Percentiles rank a stretch among this genome's conserved stretches.
These are phyloP conservation scores for Theretra japonica DNA, from an alignment of 2,888 invertebrate species.

Conservation along the genomic window DNA sequence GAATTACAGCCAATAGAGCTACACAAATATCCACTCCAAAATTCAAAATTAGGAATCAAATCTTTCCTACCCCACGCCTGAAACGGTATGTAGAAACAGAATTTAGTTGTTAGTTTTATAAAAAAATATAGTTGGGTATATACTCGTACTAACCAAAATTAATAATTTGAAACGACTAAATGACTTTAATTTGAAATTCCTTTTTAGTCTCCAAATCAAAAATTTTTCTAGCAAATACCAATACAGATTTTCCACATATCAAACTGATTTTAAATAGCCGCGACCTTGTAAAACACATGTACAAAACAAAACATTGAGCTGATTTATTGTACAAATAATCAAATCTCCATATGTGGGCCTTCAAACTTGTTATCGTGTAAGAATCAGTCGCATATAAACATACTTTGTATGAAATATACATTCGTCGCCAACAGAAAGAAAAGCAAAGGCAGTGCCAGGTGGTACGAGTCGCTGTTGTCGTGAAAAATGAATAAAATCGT, in stretches of 20 bases:
- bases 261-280: background rate
- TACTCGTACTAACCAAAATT: too few relatives aligned
- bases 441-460: conserved; percentile 75
- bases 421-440: conserved; percentile 62
- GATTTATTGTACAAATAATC: background rate
- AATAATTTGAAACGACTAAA: too few relatives aligned
- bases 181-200: too few relatives aligned
- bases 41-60: too few relatives aligned
- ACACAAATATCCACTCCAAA: too few relatives aligned
- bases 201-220: too few relatives aligned
- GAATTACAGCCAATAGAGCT: too few relatives aligned
- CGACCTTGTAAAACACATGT: background rate
- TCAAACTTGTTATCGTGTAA: background rate
- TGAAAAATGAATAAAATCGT: conserved; percentile 82
- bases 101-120: too few relatives aligned
- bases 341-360: background rate
- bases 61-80: too few relatives aligned
- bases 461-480: conserved; percentile 76
- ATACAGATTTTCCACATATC: background rate
- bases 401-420: background rate
- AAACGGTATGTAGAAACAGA: too few relatives aligned
- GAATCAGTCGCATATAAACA: background rate
- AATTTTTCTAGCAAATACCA: background rate
- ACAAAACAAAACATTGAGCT: background rate
- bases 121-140: too few relatives aligned